A percentile compares a stretch with the other conserved stretches of the same genome.
These are phyloP conservation scores for Hystrix brachyura DNA, from an alignment of 2,113 vertebrate species.

Conservation along the genomic window DNA sequence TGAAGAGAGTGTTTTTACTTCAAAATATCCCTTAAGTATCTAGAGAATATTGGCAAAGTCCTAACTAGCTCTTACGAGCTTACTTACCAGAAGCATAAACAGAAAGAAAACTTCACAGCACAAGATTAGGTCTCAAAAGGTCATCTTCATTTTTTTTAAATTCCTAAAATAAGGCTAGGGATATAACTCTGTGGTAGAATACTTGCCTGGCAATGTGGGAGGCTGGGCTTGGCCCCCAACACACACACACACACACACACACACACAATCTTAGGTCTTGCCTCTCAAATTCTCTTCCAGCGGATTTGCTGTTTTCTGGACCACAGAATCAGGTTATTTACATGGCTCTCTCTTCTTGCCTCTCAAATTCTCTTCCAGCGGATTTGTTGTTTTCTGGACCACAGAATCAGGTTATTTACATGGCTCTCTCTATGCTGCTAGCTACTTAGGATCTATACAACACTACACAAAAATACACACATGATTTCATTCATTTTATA, in stretches of 20 bases:
- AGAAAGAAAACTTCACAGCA: constrained; percentile 12
- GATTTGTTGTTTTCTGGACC: not conserved
- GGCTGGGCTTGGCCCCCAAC: too few relatives aligned
- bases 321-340: not conserved
- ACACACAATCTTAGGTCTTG: not conserved
- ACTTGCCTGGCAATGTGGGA: not conserved
- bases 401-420: not conserved
- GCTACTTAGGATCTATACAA: not conserved
- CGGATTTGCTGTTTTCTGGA: not conserved
- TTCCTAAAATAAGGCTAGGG: not conserved
- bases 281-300: not conserved
- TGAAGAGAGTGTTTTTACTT: not conserved
- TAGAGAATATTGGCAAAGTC: not conserved
- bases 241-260: not conserved
- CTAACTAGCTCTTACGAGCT: not conserved
- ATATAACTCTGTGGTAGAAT: not conserved
- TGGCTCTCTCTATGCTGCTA: not conserved
- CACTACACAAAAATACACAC: not conserved
- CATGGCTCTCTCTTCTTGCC: not conserved
- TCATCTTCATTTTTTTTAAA: not conserved
- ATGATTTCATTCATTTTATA: not conserved
- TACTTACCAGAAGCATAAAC: not conserved
- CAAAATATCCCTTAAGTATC: not conserved
- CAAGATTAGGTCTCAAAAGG: not conserved
- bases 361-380: not conserved